Evolutionary conservation across 2,888 invertebrate genomes (phyloP).

Genomic region (Drosophila pseudotalamancana): DNA sequence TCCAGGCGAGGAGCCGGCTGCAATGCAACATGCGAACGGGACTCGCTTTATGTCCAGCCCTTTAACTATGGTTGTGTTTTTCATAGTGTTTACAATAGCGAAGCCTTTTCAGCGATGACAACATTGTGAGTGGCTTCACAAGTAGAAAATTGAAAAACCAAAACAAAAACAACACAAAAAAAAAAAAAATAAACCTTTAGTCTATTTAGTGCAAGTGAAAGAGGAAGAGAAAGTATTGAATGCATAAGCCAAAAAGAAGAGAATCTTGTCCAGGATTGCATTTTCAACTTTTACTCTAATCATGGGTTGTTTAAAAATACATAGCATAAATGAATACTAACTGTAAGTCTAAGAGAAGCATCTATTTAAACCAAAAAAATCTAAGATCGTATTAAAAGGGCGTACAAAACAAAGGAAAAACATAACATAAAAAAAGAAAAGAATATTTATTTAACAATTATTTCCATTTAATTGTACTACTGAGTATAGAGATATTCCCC

Average conservation of each 20-base stretch:
- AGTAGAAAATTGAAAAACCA: not conserved
- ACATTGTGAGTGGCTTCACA: constrained; percentile 36
- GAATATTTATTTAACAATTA: constrained; percentile 13
- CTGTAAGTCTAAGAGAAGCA: constrained; percentile 52
- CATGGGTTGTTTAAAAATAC: constrained; percentile 79
- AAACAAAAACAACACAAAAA: constrained; percentile 2
- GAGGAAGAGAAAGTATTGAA: constrained; percentile 45
- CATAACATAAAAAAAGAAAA: constrained; percentile 9
- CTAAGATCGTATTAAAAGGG: no score
- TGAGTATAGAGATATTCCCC: constrained; percentile 18
- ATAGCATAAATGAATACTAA: constrained; percentile 67
- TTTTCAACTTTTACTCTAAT: constrained; percentile 80
- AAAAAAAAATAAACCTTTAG: constrained; percentile 21
- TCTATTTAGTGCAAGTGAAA: constrained; percentile 25
- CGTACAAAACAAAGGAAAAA: constrained; percentile 16
- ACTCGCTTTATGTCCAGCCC: constrained; percentile 62
- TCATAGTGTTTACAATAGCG: constrained; percentile 69
- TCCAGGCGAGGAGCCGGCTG: constrained; percentile 84
- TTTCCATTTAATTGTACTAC: constrained; percentile 52
- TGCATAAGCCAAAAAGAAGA: constrained; percentile 48
- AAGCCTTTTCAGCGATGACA: constrained; percentile 75
- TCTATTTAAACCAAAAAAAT: constrained; percentile 41
- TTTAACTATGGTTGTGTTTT: constrained; percentile 80
- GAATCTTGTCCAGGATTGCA: constrained; percentile 80
- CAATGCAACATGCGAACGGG: constrained; percentile 84